Evolutionary conservation across 2,888 invertebrate species (phyloP).

Genomic region (Cynaeus angustus): DNA sequence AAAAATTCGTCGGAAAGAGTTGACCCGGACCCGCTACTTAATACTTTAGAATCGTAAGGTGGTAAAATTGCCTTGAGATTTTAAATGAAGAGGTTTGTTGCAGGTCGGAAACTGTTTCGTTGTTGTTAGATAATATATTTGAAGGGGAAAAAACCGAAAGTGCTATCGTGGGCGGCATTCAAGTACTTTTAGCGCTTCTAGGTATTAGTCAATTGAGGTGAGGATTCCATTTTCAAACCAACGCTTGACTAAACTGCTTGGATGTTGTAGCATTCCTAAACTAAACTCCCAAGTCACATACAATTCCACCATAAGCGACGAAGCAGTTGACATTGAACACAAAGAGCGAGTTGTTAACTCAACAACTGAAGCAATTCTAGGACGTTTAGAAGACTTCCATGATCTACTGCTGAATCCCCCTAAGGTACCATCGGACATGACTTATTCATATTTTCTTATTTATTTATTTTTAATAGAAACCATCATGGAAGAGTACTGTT

Average conservation of each 20-base stretch:
- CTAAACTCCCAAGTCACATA: conserved; percentile 62
- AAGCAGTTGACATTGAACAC: conserved; percentile 74
- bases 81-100: conserved; percentile 49
- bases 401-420: conserved; percentile 81
- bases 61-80: neutral
- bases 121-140: conserved; percentile 85
- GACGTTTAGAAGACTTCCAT: conserved; percentile 82
- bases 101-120: conserved; percentile 76
- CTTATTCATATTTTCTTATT: conserved; percentile 12
- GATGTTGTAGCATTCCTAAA: conserved; percentile 63
- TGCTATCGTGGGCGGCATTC: conserved; percentile 86
- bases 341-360: conserved; percentile 77
- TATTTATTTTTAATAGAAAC: conserved; percentile 71
- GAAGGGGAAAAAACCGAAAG: conserved; percentile 78
- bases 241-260: neutral
- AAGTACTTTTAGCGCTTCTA: conserved; percentile 84
- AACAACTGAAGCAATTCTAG: conserved; percentile 78
- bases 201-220: conserved; percentile 73
- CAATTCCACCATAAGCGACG: conserved; percentile 69
- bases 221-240: neutral
- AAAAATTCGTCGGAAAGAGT: conserved; percentile 76
- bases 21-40: conserved; percentile 83
- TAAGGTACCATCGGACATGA: conserved; percentile 71
- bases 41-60: conserved; percentile 77
- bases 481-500: conserved; percentile 80